A percentile compares a stretch with the other conserved stretches of the same genome.
These are phyloP conservation scores for Trisateles emortualis DNA, from an alignment of 2,888 invertebrate genomes.

Conservation along the genomic window DNA sequence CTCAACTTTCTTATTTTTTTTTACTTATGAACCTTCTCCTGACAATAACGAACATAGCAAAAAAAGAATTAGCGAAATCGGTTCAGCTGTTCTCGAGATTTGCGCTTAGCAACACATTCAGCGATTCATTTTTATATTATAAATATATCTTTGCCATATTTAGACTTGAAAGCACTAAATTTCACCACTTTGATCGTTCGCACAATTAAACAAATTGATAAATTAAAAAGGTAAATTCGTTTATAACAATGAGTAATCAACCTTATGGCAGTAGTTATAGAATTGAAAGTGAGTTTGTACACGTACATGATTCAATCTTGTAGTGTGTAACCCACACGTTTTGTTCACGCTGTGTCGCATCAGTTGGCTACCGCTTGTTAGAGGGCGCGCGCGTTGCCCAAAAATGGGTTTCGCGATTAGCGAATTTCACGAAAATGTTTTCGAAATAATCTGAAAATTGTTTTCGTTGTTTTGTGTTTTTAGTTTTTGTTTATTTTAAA, in stretches of 20 bases:
- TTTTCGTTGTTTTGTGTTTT: conserved; percentile 32
- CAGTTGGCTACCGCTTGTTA: conserved; percentile 67
- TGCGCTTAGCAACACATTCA: too few relatives aligned
- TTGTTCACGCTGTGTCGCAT: conserved; percentile 69
- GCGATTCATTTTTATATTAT: too few relatives aligned
- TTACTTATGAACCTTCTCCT: too few relatives aligned
- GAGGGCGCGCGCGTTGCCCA: conserved; percentile 69
- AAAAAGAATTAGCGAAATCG: too few relatives aligned
- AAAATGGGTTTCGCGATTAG: conserved; percentile 54
- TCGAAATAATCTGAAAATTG: conserved; percentile 27
- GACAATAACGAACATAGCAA: too few relatives aligned
- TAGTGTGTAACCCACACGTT: conserved; percentile 72
- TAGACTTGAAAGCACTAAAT: conserved; percentile 46
- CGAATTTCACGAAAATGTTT: conserved; percentile 40
- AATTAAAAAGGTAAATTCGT: conserved; percentile 67
- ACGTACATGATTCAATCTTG: conserved; percentile 63
- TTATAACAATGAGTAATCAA: conserved; percentile 40
- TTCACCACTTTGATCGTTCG: conserved; percentile 45
- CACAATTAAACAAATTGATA: conserved; percentile 66
- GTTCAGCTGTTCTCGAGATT: too few relatives aligned
- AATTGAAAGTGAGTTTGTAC: conserved; percentile 56
- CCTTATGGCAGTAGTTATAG: conserved; percentile 50
- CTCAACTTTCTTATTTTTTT: too few relatives aligned
- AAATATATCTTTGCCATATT: conserved; percentile 15
- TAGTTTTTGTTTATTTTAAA: conserved; percentile 26